A percentile compares a stretch with the other conserved stretches of the same genome.
Conservation (phyloP, 2,888 invertebrate species). For the Mellilla xanthometata region DNA sequence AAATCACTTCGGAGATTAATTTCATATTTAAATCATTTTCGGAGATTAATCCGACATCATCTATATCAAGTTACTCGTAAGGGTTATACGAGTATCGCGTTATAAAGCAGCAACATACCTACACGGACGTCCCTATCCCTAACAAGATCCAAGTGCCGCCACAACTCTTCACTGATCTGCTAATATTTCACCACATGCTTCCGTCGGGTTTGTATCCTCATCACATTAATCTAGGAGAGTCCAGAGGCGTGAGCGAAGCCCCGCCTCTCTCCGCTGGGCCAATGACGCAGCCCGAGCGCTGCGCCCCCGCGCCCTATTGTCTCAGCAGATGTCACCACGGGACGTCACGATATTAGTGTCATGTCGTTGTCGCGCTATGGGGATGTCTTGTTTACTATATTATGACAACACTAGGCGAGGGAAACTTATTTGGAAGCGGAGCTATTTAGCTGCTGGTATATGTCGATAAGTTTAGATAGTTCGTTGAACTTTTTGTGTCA, state of each 20-base stretch:
- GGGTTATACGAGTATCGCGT: too few species aligned
- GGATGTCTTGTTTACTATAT: constrained; percentile 19
- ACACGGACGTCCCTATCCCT: neutral
- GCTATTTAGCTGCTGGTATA: neutral
- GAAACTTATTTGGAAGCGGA: too few species aligned
- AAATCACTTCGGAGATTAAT: too few species aligned
- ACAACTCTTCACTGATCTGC: constrained; percentile 27
- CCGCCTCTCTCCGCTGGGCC: constrained; percentile 42
- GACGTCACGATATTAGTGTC: constrained; percentile 28
- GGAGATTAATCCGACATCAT: too few species aligned
- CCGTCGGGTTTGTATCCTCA: constrained; percentile 21
- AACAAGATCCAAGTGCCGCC: constrained; percentile 3
- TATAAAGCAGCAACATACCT: too few species aligned
- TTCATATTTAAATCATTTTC: too few species aligned
- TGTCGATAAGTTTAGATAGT: neutral
- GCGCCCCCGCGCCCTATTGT: constrained; percentile 30
- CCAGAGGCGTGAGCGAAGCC: constrained; percentile 46
- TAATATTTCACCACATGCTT: constrained; percentile 41
- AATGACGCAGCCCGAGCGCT: constrained; percentile 40
- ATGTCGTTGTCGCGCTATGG: constrained; percentile 3
- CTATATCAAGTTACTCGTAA: too few species aligned
- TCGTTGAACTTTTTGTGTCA: too few species aligned
- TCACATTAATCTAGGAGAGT: constrained; percentile 48
- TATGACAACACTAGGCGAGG: neutral
- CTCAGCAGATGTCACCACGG: constrained; percentile 31